Evolutionary conservation across 1,140 invertebrate genomes (phyloP), one percentile per base, ranked within the genome.

Genomic region (Tachypleus tridentatus): DNA sequence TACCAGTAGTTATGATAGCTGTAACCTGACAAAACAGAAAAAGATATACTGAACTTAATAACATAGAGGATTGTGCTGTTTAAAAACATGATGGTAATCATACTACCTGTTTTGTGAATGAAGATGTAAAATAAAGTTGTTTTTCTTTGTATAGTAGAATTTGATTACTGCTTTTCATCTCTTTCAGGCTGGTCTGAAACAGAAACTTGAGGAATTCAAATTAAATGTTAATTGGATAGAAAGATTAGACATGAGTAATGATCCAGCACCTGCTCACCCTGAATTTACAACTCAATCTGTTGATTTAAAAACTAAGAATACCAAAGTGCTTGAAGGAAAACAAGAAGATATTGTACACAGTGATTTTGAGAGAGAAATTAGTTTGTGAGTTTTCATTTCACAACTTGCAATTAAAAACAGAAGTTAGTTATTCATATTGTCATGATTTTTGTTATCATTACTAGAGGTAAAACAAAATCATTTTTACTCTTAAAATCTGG

Each of bases 341-440:
- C 29, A 29, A 29, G 80, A 84, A 1, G 79, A 81, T 3, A 84
- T 89, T 61, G 89, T 91, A 0, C 74, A 95, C n/a, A 91, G 96
- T 81, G 93, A 98, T 75, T 96, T 98, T 72, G 87, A 89, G 74
- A 80, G 93, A 57, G 94, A 97, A 80, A 90, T 89, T 68, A 79
- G 85, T 67, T 93, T 97, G 77, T 80, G 73, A 74, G 77, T 72
- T 47, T 51, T 57, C 4, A 51, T 53, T n/a, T 63, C 10, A 7
- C 60, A 59, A 51, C 49, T 58, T 29, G 9, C 50, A 47, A 10
- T n/a, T 57, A 56, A 10, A n/a, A 47, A 47, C 54, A 47, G 51
- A 57, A 7, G 11, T 49, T 59, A 51, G 62, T 56, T 56, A n/a
- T 8, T 65, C 29, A 29, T 29, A 29, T 29, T 29, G 29, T 1